Conservation (phyloP, 1,140 invertebrate genomes). For the Drosophila simulans region DNA sequence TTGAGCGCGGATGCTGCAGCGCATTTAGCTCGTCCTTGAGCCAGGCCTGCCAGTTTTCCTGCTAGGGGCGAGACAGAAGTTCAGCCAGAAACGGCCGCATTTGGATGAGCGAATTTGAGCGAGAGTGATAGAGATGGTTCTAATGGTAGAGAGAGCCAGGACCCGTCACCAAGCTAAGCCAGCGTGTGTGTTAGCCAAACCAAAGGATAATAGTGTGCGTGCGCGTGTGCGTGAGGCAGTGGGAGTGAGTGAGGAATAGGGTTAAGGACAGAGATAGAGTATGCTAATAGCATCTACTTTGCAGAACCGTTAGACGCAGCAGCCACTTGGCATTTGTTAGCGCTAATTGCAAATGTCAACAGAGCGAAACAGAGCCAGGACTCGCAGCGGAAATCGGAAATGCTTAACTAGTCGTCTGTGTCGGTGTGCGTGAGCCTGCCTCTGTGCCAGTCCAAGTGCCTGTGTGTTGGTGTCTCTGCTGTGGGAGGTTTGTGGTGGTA, state of each 20-base stretch:
- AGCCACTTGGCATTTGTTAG: constrained; percentile 77
- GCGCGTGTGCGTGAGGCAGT: not conserved
- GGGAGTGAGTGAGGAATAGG: not conserved
- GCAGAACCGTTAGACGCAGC: constrained; percentile 58
- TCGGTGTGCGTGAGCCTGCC: constrained; percentile 8
- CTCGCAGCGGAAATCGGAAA: constrained; percentile 74
- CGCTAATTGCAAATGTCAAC: constrained; percentile 82
- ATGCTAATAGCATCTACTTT: constrained; percentile 76
- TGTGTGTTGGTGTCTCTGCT: constrained; percentile 8
- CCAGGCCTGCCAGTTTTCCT: constrained; percentile 80
- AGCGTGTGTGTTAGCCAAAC: constrained; percentile 18
- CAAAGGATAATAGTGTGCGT: constrained; percentile 17
- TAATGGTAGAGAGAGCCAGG: constrained; percentile 12
- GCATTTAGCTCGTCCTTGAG: constrained; percentile 79
- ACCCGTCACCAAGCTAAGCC: constrained; percentile 69
- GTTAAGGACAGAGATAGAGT: constrained; percentile 41
- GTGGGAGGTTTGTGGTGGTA: constrained; percentile 5
- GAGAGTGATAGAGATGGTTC: constrained; percentile 2
- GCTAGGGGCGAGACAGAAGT: constrained; percentile 59
- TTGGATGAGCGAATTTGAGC: constrained; percentile 28
- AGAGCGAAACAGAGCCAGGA: constrained; percentile 61
- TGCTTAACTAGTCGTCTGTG: constrained; percentile 71
- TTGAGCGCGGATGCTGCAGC: constrained; percentile 68
- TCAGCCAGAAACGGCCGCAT: constrained; percentile 39
- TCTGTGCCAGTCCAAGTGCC: not conserved